Percentiles rank a stretch among this genome's conserved stretches.
Evolutionary conservation across 2,113 vertebrate species (phyloP).

Genomic region (Solea solea): DNA sequence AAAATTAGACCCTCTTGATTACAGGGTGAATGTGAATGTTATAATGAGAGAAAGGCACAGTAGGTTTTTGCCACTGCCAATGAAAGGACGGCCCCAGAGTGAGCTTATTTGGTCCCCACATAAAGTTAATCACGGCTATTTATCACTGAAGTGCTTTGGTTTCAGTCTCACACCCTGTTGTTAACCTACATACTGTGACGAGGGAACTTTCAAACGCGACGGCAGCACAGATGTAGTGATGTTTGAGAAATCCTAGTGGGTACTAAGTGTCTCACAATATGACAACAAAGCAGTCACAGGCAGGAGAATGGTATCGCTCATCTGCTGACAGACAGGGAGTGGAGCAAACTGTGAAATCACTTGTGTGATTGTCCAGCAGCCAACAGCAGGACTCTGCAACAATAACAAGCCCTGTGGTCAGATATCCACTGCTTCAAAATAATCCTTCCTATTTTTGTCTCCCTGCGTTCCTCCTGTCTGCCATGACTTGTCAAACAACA

Average conservation of each 20-base stretch:
- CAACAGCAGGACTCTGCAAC: slow-evolving; percentile 27
- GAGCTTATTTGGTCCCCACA: neutral
- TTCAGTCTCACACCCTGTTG: neutral
- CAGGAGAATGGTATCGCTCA: slow-evolving; percentile 44
- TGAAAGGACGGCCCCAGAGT: neutral
- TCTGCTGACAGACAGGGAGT: slow-evolving; percentile 44
- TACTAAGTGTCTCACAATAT: slow-evolving; percentile 43
- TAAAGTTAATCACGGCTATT: slow-evolving; percentile 26
- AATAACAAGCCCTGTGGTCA: slow-evolving; percentile 50
- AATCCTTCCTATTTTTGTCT: slow-evolving; percentile 21
- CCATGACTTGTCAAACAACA: neutral
- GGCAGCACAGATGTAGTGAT: neutral
- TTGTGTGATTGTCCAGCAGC: slow-evolving; percentile 53
- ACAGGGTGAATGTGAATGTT: slow-evolving; percentile 10
- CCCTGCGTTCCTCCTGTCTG: slow-evolving; percentile 15
- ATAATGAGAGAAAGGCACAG: slow-evolving; percentile 9
- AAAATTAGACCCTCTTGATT: neutral
- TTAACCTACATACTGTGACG: slow-evolving; percentile 4
- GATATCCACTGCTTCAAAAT: slow-evolving; percentile 29
- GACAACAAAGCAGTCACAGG: slow-evolving; percentile 22
- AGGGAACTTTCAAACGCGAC: slow-evolving; percentile 18
- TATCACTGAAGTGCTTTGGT: neutral
- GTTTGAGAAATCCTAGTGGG: slow-evolving; percentile 23
- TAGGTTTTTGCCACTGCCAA: slow-evolving; percentile 1
- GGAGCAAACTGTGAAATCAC: slow-evolving; percentile 53